A percentile compares a stretch with the other conserved stretches of the same genome.
These are phyloP conservation scores for Drosophila emarginata DNA, from an alignment of 2,888 invertebrate species.

Conservation along the genomic window DNA sequence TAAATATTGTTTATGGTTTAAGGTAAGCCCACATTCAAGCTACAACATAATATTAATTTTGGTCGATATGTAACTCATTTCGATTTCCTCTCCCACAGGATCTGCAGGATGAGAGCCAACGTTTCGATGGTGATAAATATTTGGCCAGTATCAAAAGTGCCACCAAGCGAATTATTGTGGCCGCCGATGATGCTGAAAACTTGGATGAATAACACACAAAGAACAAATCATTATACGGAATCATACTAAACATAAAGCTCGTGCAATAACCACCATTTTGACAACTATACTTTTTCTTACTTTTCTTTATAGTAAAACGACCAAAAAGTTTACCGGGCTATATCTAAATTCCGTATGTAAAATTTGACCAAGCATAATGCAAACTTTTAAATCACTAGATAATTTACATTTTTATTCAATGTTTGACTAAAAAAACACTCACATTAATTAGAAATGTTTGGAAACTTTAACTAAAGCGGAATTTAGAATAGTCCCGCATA, in stretches of 20 bases:
- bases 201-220: conserved; percentile 65
- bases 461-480: neutral
- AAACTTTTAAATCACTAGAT: neutral
- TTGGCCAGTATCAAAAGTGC: conserved; percentile 80
- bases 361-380: neutral
- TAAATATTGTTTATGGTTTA: conserved; percentile 4
- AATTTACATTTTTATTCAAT: neutral
- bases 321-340: conserved; percentile 13
- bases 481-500: neutral
- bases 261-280: conserved; percentile 8
- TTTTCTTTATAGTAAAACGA: conserved; percentile 43
- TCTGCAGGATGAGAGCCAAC: conserved; percentile 81
- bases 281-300: conserved; percentile 46
- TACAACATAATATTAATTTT: neutral
- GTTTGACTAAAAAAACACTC: neutral
- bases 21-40: neutral
- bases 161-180: conserved; percentile 80
- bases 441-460: neutral
- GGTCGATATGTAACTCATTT: neutral
- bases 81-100: conserved; percentile 65
- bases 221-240: conserved; percentile 22
- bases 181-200: conserved; percentile 77
- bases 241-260: conserved; percentile 26
- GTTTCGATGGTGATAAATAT: conserved; percentile 82
- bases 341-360: neutral